A percentile compares a stretch with the other conserved stretches of the same genome.
These are phyloP conservation scores for Drosophila greeni DNA, from an alignment of 2,888 invertebrate genomes.

Conservation along the genomic window DNA sequence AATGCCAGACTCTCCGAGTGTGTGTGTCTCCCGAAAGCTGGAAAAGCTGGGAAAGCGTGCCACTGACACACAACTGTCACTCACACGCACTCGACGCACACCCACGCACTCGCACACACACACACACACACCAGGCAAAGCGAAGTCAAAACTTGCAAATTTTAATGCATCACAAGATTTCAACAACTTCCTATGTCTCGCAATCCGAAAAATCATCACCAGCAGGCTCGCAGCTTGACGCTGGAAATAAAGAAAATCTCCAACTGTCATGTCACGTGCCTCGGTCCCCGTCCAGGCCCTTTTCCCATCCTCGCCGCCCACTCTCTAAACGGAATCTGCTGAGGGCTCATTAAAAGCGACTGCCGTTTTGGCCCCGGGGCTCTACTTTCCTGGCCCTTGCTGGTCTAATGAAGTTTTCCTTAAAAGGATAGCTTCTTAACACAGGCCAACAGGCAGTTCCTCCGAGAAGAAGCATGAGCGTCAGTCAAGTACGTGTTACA, in stretches of 20 bases:
- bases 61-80: slow-evolving; percentile 72
- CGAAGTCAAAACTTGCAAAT: slow-evolving; percentile 72
- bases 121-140: slow-evolving; percentile 46
- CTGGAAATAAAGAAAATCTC: slow-evolving; percentile 37
- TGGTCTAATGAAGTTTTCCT: slow-evolving; percentile 46
- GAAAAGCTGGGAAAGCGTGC: slow-evolving; percentile 60
- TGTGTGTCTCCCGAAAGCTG: slow-evolving; percentile 54
- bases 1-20: slow-evolving; percentile 27
- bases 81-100: slow-evolving; percentile 35
- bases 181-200: slow-evolving; percentile 49
- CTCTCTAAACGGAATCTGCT: slow-evolving; percentile 7
- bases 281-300: neutral
- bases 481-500: neutral
- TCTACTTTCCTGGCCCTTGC: slow-evolving; percentile 2
- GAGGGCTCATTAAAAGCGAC: slow-evolving; percentile 56
- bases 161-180: slow-evolving; percentile 72
- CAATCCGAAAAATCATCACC: slow-evolving; percentile 43
- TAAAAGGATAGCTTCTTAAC: slow-evolving; percentile 31
- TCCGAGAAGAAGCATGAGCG: neutral
- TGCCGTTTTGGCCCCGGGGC: slow-evolving; percentile 37
- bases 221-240: slow-evolving; percentile 47
- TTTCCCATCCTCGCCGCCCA: neutral
- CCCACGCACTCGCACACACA: slow-evolving; percentile 16
- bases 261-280: slow-evolving; percentile 51
- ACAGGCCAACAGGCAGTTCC: slow-evolving; percentile 1